phyloP scores from a whole-genome alignment of 2,797 vertebrate species.

The Rhinoraja longicauda region DNA sequence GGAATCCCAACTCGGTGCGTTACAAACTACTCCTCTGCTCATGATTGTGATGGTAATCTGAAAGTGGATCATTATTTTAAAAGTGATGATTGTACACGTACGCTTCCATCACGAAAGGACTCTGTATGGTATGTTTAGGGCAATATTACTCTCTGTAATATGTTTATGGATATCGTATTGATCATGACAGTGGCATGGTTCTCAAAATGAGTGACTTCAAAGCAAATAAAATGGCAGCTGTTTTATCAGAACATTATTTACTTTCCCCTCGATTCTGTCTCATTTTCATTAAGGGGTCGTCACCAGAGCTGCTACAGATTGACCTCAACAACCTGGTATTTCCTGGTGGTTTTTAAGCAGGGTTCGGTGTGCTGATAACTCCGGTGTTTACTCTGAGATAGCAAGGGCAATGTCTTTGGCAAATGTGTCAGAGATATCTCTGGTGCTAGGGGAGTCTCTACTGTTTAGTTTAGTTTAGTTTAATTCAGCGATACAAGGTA shows the following conservation, averaged over 20 bases:
- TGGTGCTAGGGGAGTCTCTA: too few species aligned
- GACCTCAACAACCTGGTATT: not conserved
- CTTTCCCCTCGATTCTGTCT: not conserved
- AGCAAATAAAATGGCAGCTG: too few species aligned
- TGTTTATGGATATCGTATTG: too few species aligned
- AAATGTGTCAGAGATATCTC: not conserved
- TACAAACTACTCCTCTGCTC: conserved; percentile 28
- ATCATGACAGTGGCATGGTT: not conserved
- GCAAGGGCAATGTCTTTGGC: not conserved
- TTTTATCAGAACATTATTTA: not conserved
- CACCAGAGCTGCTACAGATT: too few species aligned
- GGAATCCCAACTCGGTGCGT: conserved; percentile 24
- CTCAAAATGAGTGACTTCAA: not conserved
- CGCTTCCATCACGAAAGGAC: conserved; percentile 16
- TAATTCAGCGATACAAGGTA: too few species aligned
- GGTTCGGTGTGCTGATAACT: not conserved
- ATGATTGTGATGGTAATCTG: conserved; percentile 24
- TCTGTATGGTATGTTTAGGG: not conserved
- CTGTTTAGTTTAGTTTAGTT: not conserved
- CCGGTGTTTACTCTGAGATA: not conserved
- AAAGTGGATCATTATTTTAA: conserved; percentile 31
- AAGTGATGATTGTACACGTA: not conserved
- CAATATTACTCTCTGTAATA: not conserved
- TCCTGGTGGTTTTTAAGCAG: not conserved
- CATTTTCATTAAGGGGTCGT: too few species aligned